Conservation (phyloP, 2,113 vertebrate species). For the Capricornis sumatraensis region DNA sequence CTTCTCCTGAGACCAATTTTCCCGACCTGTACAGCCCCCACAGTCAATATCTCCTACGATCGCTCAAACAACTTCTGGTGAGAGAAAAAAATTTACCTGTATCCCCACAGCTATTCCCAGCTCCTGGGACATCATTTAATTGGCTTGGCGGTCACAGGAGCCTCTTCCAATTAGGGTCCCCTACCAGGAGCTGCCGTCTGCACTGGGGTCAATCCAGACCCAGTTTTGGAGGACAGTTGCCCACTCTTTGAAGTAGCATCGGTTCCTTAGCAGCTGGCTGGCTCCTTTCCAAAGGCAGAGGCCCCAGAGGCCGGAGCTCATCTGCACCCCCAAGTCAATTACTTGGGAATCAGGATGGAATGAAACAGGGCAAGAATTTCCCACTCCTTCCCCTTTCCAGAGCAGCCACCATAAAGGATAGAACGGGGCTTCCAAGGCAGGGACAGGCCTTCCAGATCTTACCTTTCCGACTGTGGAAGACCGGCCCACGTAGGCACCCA, state of each 20-base stretch:
- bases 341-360: background rate
- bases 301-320: rapidly evolving
- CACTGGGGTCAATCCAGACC: background rate
- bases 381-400: background rate
- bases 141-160: slow-evolving; percentile 33
- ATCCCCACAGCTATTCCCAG: slow-evolving; percentile 57
- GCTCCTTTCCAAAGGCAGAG: background rate
- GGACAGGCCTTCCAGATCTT: background rate
- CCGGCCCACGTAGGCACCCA: rapidly evolving
- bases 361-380: background rate
- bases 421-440: rapidly evolving
- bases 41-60: slow-evolving; percentile 38
- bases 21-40: slow-evolving; percentile 46
- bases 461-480: background rate
- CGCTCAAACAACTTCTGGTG: background rate
- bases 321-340: background rate
- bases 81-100: slow-evolving; percentile 26
- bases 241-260: background rate
- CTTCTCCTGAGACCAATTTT: slow-evolving; percentile 69
- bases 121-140: slow-evolving; percentile 55
- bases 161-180: slow-evolving; percentile 51
- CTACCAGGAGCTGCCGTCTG: background rate
- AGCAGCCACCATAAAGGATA: background rate
- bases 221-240: background rate
- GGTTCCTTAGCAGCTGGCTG: background rate